Conservation (phyloP, 2,113 vertebrate genomes). For the Eolophus roseicapilla region DNA sequence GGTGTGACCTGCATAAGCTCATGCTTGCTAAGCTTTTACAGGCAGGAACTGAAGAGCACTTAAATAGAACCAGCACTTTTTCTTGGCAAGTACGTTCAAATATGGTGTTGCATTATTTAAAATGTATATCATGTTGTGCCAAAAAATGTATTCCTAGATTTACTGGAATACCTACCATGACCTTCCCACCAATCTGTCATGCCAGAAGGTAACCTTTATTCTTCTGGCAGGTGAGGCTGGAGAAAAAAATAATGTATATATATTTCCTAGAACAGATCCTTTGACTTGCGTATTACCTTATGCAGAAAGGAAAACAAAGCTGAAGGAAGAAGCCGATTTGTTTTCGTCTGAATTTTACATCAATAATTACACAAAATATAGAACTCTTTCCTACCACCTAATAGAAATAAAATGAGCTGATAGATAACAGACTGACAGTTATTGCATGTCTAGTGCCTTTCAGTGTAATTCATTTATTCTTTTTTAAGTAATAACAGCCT, state of each 20-base stretch:
- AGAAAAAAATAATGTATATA: neutral
- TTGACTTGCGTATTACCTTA: neutral
- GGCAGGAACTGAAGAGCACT: neutral
- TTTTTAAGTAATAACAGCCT: neutral
- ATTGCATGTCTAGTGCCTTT: neutral
- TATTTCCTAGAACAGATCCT: neutral
- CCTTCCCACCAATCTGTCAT: neutral
- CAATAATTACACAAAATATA: neutral
- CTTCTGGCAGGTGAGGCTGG: neutral
- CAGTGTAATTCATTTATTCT: neutral
- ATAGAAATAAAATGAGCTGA: neutral
- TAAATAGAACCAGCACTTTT: neutral
- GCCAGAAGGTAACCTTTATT: neutral
- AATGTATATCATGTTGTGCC: neutral
- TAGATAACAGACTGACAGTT: slow-evolving; percentile 1
- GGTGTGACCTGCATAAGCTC: neutral
- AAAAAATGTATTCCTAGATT: neutral
- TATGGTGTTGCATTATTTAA: neutral
- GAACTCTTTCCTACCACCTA: neutral
- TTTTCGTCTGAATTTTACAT: neutral
- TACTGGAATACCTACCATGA: neutral
- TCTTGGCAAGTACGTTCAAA: neutral
- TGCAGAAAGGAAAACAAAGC: neutral
- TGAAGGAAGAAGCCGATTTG: neutral
- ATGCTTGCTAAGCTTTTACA: neutral